Evolutionary conservation across 2,113 vertebrate species (phyloP).

Genomic region (Sinocyclocheilus anophthalmus): DNA sequence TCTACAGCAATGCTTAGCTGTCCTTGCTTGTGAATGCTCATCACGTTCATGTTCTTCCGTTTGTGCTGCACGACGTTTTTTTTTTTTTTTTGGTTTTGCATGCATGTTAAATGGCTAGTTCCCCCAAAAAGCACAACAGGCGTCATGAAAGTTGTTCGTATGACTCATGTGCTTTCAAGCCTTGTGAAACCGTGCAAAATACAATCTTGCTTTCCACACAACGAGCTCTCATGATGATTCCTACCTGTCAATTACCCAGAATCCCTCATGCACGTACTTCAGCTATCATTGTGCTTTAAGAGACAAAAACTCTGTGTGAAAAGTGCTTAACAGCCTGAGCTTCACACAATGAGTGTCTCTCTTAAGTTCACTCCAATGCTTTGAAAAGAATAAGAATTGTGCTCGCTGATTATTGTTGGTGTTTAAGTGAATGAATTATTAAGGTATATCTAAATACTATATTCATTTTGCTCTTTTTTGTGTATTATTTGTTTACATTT

Average conservation of each 20-base stretch:
- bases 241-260: conserved; percentile 21
- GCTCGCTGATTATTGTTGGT: too few species aligned
- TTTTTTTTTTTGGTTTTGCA: neutral
- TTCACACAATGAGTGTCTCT: neutral
- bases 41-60: neutral
- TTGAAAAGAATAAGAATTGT: neutral
- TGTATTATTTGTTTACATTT: too few species aligned
- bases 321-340: neutral
- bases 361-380: too few species aligned
- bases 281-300: conserved; percentile 5
- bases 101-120: neutral
- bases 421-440: neutral
- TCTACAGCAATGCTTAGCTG: neutral
- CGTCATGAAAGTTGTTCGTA: neutral
- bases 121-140: neutral
- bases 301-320: neutral
- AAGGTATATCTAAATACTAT: too few species aligned
- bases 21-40: neutral
- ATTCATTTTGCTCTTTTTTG: too few species aligned
- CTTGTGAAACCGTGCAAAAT: neutral
- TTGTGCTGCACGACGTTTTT: neutral
- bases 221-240: neutral
- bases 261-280: neutral
- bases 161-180: neutral
- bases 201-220: neutral